Percentiles rank a stretch among this genome's conserved stretches.
Evolutionary conservation across 2,113 vertebrate genomes (phyloP).

Genomic region (Candoia aspera): DNA sequence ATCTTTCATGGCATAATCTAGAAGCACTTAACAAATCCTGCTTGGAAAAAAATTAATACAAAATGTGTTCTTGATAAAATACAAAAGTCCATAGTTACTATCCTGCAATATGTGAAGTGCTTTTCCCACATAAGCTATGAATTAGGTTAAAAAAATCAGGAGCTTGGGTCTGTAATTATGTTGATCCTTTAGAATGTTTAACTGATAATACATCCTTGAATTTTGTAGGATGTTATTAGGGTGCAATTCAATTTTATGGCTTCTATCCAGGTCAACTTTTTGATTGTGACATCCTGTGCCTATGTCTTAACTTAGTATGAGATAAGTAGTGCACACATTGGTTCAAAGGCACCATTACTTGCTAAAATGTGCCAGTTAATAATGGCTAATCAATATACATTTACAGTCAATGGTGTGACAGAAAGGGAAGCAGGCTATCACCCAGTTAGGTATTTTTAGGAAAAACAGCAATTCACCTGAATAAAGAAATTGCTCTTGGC

Average conservation of each 20-base stretch:
- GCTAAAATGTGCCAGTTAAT: neutral
- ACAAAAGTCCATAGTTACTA: neutral
- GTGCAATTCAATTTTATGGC: neutral
- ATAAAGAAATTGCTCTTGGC: neutral
- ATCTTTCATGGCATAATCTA: neutral
- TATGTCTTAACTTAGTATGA: neutral
- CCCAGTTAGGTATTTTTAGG: neutral
- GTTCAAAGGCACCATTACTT: neutral
- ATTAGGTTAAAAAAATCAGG: neutral
- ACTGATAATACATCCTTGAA: neutral
- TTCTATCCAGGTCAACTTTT: neutral
- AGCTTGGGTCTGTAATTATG: neutral
- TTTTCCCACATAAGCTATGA: neutral
- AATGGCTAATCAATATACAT: conserved; percentile 11
- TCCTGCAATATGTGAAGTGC: neutral
- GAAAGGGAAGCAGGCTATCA: neutral
- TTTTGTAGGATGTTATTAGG: neutral
- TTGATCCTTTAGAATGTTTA: neutral
- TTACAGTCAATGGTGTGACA: neutral
- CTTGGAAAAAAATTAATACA: neutral
- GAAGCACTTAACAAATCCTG: neutral
- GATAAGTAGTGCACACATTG: neutral
- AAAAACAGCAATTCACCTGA: neutral
- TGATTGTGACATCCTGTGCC: neutral
- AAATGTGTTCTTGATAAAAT: neutral